Evolutionary conservation across 92 coral and sea anemone genomes (phyloP), one percentile per base, ranked within the genome.

Genomic region (Paramuricea clavata): DNA sequence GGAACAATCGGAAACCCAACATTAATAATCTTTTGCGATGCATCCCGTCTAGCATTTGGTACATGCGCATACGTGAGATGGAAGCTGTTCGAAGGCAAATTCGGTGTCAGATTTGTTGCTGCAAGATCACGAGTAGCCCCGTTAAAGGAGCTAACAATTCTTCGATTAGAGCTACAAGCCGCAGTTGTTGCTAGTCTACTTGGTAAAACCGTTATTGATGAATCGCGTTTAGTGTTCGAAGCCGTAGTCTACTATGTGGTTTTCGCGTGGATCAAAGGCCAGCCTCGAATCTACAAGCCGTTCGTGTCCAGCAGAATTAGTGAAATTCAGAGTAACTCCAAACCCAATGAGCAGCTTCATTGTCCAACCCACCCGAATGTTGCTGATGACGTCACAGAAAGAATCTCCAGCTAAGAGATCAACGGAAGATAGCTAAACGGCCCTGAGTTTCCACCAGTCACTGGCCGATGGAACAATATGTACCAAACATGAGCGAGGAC

Each of bases 71-170:
- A 90, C 43, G 13, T 85, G 12, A 28, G 86, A 78, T 86, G 85
- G 84, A 61, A 49, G 28, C 16, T 50, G 8, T 25, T 12, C 50
- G 49, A 85, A 68, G 68, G 78, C 21, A 65, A 74, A 42, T 90
- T 30, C 35, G 86, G 61, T 17, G 82, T 59, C 15, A 74, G 74
- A 56, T 90, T 86, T 43, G 71, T 87, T 28, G 82, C 93, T 12
- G 89, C 94, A 11, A 92, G 81, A 65, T 86, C 92, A 8, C 81
- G 94, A 92, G 92, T 92, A 25, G 89, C 92, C 70, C 94, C 92
- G n/a, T 67, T 92, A 34, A 92, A 89, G 81, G 79, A 82, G 76
- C 83, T 92, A 44, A 89, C 94, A 23, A 92, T 89, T 47, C 92
- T 91, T 3, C 74, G 87, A 16, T 86, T 91, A 3, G 89, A 87